Percentiles rank a stretch among this genome's conserved stretches.
Evolutionary conservation across 2,888 invertebrate genomes (phyloP).

Genomic region (Liopterus haemorrhoidalis): DNA sequence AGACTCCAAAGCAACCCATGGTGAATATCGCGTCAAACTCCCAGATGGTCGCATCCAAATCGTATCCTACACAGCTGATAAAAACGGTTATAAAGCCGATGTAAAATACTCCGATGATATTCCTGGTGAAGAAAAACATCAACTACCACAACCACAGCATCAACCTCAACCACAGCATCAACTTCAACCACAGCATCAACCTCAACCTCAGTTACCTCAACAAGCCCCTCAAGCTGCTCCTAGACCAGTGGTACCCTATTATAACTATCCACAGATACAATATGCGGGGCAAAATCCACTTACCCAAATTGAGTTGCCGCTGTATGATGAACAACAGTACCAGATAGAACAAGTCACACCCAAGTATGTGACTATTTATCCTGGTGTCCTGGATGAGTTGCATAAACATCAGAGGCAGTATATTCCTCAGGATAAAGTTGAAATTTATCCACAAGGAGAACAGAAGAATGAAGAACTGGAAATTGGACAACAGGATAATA

Average conservation of each 20-base stretch:
- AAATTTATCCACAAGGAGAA: no score
- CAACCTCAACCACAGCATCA: conserved; percentile 11
- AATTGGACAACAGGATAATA: no score
- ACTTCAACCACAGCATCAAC: conserved; percentile 13
- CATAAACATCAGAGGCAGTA: no score
- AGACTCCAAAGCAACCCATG: conserved; percentile 57
- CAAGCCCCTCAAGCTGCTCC: background rate
- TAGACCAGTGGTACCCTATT: conserved; percentile 2
- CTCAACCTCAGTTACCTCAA: conserved; percentile 6
- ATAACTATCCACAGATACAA: conserved; percentile 10
- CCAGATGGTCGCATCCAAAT: conserved; percentile 60
- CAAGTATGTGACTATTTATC: conserved; percentile 16
- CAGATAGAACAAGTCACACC: background rate
- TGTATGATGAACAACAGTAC: conserved; percentile 4
- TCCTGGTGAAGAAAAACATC: no score
- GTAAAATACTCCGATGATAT: conserved; percentile 50
- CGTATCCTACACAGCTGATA: conserved; percentile 55
- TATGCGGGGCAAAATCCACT: no score
- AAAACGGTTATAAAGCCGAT: conserved; percentile 61
- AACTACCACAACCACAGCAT: conserved; percentile 1
- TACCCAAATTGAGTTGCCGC: conserved; percentile 13
- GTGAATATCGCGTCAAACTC: conserved; percentile 62
- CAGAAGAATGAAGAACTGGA: no score
- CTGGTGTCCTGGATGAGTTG: conserved; percentile 9
- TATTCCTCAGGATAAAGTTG: no score